Percentiles rank a stretch among this genome's conserved stretches.
phyloP scores from a whole-genome alignment of 2,888 invertebrate species.

The Theristus sp. region DNA sequence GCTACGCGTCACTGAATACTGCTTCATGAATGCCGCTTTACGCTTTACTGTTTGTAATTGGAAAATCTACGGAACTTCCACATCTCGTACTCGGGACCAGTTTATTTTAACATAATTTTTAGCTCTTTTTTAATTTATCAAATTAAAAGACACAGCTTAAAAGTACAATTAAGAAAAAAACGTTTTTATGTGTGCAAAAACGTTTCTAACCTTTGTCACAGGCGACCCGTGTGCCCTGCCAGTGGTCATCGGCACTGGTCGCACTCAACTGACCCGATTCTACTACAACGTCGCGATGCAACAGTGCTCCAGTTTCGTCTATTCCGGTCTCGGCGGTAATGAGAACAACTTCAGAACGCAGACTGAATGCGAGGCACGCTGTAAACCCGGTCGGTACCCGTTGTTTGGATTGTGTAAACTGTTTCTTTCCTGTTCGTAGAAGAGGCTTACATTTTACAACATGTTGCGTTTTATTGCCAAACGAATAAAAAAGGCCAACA shows the following conservation, averaged over 20 bases:
- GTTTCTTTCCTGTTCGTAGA: not conserved
- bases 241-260: slow-evolving; percentile 8
- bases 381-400: slow-evolving; percentile 2
- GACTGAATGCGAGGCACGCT: slow-evolving; percentile 3
- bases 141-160: no score
- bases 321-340: slow-evolving; percentile 12
- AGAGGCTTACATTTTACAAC: no score
- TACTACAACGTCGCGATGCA: slow-evolving; percentile 6
- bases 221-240: slow-evolving; percentile 8
- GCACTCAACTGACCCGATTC: slow-evolving; percentile 6
- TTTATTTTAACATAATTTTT: no score
- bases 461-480: not conserved
- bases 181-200: no score
- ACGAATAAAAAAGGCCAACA: not conserved
- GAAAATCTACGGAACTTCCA: no score
- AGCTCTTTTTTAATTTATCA: no score
- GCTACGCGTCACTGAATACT: no score
- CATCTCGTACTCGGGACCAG: no score
- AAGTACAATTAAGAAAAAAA: no score
- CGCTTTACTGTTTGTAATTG: no score
- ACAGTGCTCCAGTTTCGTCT: slow-evolving; percentile 8
- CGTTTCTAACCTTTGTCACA: no score
- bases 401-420: not conserved
- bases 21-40: no score
- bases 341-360: slow-evolving; percentile 10